These are phyloP conservation scores for Ips typographus DNA, from an alignment of 1,140 invertebrate species.

Conservation along the genomic window DNA sequence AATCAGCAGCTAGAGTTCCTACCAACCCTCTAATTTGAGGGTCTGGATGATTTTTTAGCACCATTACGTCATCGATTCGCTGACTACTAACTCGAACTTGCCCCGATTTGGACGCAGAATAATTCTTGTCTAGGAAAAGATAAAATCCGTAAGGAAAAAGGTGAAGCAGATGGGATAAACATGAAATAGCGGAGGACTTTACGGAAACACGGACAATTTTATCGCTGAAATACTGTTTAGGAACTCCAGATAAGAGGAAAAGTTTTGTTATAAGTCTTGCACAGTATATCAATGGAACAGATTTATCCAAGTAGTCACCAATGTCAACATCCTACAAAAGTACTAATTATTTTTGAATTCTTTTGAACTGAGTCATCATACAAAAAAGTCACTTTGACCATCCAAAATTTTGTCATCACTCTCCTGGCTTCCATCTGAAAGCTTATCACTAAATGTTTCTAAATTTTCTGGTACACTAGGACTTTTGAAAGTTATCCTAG, in stretches of 20 bases:
- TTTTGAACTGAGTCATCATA: slow-evolving; percentile 6
- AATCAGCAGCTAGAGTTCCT: slow-evolving; percentile 66
- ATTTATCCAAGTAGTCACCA: slow-evolving; percentile 65
- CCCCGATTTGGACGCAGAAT: slow-evolving; percentile 2
- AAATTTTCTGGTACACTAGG: slow-evolving; percentile 40
- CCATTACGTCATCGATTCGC: slow-evolving; percentile 67
- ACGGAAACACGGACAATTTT: slow-evolving; percentile 77
- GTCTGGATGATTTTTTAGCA: slow-evolving; percentile 73
- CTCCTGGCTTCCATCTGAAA: slow-evolving; percentile 47
- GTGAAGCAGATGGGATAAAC: slow-evolving; percentile 67
- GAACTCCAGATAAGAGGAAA: slow-evolving; percentile 72
- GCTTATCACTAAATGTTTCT: slow-evolving; percentile 42
- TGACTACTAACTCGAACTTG: slow-evolving; percentile 52
- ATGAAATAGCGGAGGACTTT: slow-evolving; percentile 77
- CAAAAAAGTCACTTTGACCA: slow-evolving; percentile 38
- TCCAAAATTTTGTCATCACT: slow-evolving; percentile 40
- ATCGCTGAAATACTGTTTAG: slow-evolving; percentile 64
- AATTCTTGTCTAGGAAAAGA: slow-evolving; percentile 60
- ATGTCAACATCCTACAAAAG: slow-evolving; percentile 58
- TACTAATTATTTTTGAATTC: too few species aligned
- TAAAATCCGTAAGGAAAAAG: slow-evolving; percentile 72
- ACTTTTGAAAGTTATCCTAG: slow-evolving; percentile 30
- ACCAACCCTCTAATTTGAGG: slow-evolving; percentile 79
- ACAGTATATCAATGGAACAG: slow-evolving; percentile 72
- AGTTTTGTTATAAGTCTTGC: slow-evolving; percentile 70